These are phyloP conservation scores for Pardosa pseudoannulata DNA, from an alignment of 2,888 invertebrate genomes.

Conservation along the genomic window DNA sequence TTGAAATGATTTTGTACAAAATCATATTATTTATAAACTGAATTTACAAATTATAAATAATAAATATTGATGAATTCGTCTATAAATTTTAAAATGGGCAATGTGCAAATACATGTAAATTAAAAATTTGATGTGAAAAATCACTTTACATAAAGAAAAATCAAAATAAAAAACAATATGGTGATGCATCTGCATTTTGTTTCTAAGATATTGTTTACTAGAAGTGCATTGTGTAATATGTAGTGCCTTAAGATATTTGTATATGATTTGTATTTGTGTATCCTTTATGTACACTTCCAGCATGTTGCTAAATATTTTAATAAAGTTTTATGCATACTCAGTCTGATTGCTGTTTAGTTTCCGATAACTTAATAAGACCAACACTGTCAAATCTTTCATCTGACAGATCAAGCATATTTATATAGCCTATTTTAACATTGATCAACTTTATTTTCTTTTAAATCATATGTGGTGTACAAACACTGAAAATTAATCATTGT, in stretches of 20 bases:
- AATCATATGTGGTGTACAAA: no score
- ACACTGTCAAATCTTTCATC: no score
- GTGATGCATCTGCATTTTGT: conserved; percentile 22
- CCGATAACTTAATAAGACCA: no score
- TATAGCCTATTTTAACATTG: no score
- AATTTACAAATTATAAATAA: no score
- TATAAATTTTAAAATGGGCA: conserved; percentile 36
- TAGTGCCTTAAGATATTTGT: conserved; percentile 58
- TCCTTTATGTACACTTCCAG: conserved; percentile 46
- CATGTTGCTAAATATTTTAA: conserved; percentile 65
- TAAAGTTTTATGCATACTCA: conserved; percentile 66
- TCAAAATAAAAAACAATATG: conserved; percentile 33
- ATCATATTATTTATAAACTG: no score
- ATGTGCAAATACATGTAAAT: conserved; percentile 69
- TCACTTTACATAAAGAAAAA: conserved; percentile 10
- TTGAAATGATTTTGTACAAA: no score
- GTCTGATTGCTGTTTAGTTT: neutral
- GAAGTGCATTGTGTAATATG: conserved; percentile 53
- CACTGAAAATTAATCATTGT: no score
- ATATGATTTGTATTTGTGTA: conserved; percentile 58
- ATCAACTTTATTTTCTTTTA: no score
- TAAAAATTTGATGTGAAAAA: neutral
- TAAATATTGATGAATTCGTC: neutral
- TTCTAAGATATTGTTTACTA: conserved; percentile 25
- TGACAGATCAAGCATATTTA: no score